Percentiles rank a stretch among this genome's conserved stretches.
These are phyloP conservation scores for Chelidonichthys spinosus DNA, from an alignment of 2,797 vertebrate species.

Conservation along the genomic window DNA sequence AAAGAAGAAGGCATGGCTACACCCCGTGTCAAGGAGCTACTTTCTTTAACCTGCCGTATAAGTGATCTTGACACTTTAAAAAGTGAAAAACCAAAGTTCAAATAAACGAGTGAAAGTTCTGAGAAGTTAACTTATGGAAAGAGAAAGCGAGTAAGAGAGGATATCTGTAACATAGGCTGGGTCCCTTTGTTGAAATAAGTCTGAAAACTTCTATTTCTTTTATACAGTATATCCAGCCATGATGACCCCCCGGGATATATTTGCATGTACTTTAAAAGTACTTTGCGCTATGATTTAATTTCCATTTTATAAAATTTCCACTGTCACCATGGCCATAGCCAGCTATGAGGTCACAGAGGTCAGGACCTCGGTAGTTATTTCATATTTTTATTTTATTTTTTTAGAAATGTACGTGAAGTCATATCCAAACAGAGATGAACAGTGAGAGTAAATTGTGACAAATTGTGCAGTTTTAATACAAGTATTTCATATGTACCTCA, in stretches of 20 bases:
- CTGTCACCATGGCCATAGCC: too few species aligned
- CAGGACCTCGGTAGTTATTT: too few species aligned
- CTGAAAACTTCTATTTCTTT: constrained; percentile 10
- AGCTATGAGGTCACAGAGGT: too few species aligned
- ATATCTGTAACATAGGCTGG: constrained; percentile 39
- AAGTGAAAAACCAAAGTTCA: constrained; percentile 39
- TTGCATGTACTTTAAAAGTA: constrained; percentile 29
- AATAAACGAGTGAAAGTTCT: constrained; percentile 49
- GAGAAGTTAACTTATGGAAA: constrained; percentile 42
- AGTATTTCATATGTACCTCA: too few species aligned
- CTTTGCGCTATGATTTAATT: constrained; percentile 17
- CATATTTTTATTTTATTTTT: too few species aligned
- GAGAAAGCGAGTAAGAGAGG: constrained; percentile 26
- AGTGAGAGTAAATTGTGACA: too few species aligned
- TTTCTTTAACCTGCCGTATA: constrained; percentile 1
- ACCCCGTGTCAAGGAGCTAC: constrained; percentile 14
- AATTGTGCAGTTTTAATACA: too few species aligned
- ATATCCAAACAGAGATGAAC: too few species aligned
- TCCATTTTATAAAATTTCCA: constrained; percentile 1
- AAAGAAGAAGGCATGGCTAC: constrained; percentile 2
- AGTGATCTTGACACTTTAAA: constrained; percentile 10
- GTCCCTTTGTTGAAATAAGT: constrained; percentile 38
- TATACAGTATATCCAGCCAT: constrained; percentile 19
- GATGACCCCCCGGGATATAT: constrained; percentile 38
- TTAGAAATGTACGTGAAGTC: too few species aligned